Evolutionary conservation across 2,888 invertebrate species (phyloP).

Genomic region (Drosophila atroscutellata): DNA sequence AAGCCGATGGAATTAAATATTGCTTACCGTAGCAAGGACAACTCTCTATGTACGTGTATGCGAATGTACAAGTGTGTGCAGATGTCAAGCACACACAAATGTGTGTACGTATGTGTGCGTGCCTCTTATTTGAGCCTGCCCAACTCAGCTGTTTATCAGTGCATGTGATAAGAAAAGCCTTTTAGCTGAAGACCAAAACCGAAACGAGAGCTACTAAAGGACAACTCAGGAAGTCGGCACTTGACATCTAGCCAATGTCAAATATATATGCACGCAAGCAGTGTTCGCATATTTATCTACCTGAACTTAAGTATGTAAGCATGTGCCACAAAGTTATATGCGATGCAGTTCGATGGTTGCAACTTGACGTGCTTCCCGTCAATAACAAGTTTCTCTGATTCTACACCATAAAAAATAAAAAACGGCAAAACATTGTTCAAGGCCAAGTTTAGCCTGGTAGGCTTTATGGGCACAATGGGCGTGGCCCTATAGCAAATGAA

Average conservation of each 20-base stretch:
- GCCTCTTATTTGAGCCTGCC: slow-evolving; percentile 1
- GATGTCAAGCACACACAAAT: neutral
- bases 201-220: slow-evolving; percentile 15
- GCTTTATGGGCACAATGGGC: slow-evolving; percentile 10
- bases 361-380: neutral
- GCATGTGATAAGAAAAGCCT: slow-evolving; percentile 12
- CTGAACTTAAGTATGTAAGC: neutral
- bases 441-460: slow-evolving; percentile 4
- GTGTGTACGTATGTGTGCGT: neutral
- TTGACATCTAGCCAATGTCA: slow-evolving; percentile 19
- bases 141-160: neutral
- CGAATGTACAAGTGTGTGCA: neutral
- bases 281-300: slow-evolving; percentile 2
- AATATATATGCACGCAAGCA: slow-evolving; percentile 9
- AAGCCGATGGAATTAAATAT: slow-evolving; percentile 25
- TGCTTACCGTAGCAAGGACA: slow-evolving; percentile 17
- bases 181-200: slow-evolving; percentile 5
- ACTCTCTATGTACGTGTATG: neutral
- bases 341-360: slow-evolving; percentile 10
- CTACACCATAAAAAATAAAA: neutral
- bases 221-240: slow-evolving; percentile 15
- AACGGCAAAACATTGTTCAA: slow-evolving; percentile 1
- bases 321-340: neutral
- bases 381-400: neutral
- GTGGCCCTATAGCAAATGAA: slow-evolving; percentile 30